Conservation (phyloP, 2,113 vertebrate species). For the Melanerpes formicivorus region DNA sequence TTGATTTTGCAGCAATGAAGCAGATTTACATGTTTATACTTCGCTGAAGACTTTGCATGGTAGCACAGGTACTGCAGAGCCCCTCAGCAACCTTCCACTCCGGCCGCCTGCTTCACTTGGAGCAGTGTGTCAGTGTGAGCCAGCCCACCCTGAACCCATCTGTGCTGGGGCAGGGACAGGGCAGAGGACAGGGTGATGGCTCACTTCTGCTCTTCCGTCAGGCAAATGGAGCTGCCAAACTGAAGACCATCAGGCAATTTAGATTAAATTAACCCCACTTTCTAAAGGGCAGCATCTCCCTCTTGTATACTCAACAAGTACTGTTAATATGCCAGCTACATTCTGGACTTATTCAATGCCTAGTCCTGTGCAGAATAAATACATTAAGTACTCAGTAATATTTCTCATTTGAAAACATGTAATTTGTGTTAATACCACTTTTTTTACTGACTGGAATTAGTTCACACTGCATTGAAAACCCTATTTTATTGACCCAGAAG, state of each 20-base stretch:
- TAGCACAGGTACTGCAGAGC: background rate
- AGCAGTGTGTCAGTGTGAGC: rapidly evolving
- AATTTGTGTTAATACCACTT: constrained; percentile 36
- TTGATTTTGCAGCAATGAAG: background rate
- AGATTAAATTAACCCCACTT: constrained; percentile 2
- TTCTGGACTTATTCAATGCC: background rate
- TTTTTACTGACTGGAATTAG: constrained; percentile 29
- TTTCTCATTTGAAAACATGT: constrained; percentile 32
- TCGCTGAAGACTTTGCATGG: background rate
- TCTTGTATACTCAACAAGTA: background rate
- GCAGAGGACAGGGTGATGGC: background rate
- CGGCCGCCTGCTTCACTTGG: background rate
- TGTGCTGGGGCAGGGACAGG: background rate
- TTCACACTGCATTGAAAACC: constrained; percentile 43
- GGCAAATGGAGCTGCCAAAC: background rate
- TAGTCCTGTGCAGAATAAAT: background rate
- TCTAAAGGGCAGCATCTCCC: background rate
- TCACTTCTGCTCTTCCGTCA: background rate
- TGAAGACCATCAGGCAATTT: background rate
- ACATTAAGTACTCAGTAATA: background rate
- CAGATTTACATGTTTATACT: background rate
- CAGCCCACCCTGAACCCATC: background rate
- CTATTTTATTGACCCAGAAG: background rate
- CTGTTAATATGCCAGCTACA: background rate
- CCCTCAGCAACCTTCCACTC: background rate